Evolutionary conservation across 2,888 invertebrate genomes (phyloP).

Genomic region (Platypus cylindrus): DNA sequence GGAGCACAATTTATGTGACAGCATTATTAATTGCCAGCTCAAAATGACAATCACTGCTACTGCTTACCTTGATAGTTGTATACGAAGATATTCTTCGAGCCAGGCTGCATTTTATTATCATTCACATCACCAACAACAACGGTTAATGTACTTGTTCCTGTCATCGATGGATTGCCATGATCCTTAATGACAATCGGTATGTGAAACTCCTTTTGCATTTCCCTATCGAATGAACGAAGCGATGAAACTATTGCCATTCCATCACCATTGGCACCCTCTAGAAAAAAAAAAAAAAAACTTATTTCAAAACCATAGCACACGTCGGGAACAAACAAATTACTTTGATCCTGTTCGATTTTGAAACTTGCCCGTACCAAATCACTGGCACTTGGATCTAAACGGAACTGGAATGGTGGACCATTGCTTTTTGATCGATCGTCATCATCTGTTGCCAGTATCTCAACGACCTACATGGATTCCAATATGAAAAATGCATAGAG

Average conservation of each 20-base stretch:
- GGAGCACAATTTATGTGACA: no score
- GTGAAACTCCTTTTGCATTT: conserved; percentile 90
- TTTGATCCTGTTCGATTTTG: conserved; percentile 93
- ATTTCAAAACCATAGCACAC: conserved; percentile 5
- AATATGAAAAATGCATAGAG: no score
- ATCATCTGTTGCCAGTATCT: conserved; percentile 86
- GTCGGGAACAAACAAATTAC: conserved; percentile 51
- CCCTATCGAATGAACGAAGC: conserved; percentile 83
- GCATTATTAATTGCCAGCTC: no score
- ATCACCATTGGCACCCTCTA: conserved; percentile 92
- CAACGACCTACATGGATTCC: conserved; percentile 71
- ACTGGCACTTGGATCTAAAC: conserved; percentile 85
- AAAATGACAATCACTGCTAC: no score
- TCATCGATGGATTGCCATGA: conserved; percentile 92
- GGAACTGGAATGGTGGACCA: conserved; percentile 92
- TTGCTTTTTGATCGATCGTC: conserved; percentile 90
- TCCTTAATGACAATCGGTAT: conserved; percentile 97
- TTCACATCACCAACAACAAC: conserved; percentile 97
- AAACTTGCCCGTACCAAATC: conserved; percentile 89
- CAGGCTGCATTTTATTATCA: conserved; percentile 97
- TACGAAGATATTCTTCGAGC: conserved; percentile 91
- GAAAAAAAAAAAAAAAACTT: conserved; percentile 16
- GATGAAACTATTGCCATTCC: conserved; percentile 97
- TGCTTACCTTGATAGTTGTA: conserved; percentile 71
- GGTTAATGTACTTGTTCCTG: conserved; percentile 89